Base-by-base conservation (phyloP, 2,888 invertebrate genomes). In the Ramazzottius varieornatus region DNA sequence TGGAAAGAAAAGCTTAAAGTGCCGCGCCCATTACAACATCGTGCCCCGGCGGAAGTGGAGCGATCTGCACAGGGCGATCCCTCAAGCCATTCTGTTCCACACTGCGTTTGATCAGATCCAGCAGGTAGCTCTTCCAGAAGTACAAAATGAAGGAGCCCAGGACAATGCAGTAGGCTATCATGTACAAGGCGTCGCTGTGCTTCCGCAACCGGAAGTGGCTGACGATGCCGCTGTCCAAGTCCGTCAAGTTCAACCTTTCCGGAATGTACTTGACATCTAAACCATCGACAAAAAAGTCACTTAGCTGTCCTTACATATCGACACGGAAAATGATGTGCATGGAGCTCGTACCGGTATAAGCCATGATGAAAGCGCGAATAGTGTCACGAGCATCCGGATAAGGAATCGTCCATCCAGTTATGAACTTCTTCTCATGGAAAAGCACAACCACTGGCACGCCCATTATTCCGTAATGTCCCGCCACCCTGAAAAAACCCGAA, bases 391-490 rank as follows among this genome's bases (percentile, higher is more conserved):
- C 54, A 54, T 54, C 54, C n/a, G 54, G 20, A 24, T n/a, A 24
- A 16, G 54, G 54, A 29, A 54, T 54, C 4, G 54, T 54, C 54
- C 54, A 54, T 16, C 54, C 54, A 54, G 54, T 54, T 24, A 54
- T 13, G 24, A 54, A 54, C 54, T 29, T 16, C 24, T 54, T 54
- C 54, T 54, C 54, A 4, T 54, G 29, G 29, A 54, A 54, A 24
- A 54, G 54, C 4, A 54, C 54, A 13, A 54, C 20, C 13, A 54
- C 54, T 29, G 54, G 54, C 20, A 54, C 54, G 4, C 54, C 54
- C 54, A 54, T 54, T n/a, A 54, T 54, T 54, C 54, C 54, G 24
- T 54, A 54, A 29, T 54, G 54, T n/a, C 54, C 54, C 4, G 54
- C 54, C 4, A 54, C 29, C 20, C 54, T 54, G 54, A 4, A 54